phyloP scores from a whole-genome alignment of 2,797 vertebrate genomes.

The Poliocrania exsul region DNA sequence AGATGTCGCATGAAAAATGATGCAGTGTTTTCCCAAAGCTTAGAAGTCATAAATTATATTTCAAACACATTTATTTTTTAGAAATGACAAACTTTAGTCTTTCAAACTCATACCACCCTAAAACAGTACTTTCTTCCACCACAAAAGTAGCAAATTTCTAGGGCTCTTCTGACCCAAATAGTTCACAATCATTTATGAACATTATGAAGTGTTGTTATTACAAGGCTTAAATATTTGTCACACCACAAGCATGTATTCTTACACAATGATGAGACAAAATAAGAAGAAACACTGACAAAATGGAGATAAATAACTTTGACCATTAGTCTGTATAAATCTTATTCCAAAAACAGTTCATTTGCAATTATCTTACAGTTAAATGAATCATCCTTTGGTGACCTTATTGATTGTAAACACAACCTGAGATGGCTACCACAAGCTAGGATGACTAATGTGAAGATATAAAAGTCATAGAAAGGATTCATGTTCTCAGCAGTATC shows the following conservation, averaged over 20 bases:
- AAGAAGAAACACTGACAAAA: neutral
- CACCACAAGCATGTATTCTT: neutral
- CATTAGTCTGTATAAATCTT: neutral
- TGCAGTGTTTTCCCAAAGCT: neutral
- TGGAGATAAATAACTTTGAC: neutral
- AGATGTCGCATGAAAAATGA: neutral
- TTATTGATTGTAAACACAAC: neutral
- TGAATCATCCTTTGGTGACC: neutral
- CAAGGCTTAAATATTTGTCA: neutral
- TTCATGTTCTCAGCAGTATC: neutral
- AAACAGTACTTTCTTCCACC: neutral
- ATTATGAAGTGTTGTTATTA: neutral
- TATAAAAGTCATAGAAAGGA: neutral
- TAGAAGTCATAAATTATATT: neutral
- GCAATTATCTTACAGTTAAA: neutral
- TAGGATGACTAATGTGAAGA: neutral
- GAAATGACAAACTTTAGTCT: neutral
- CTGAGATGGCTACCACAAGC: neutral
- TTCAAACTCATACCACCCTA: neutral
- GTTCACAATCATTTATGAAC: neutral
- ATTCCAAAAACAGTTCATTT: neutral
- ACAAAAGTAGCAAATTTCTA: neutral
- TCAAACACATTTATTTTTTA: neutral
- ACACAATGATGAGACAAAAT: neutral
- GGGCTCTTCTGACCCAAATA: neutral